Evolutionary conservation across 1,140 invertebrate genomes (phyloP), one percentile per base, ranked within the genome.

Genomic region (Aphelenchoides besseyi): DNA sequence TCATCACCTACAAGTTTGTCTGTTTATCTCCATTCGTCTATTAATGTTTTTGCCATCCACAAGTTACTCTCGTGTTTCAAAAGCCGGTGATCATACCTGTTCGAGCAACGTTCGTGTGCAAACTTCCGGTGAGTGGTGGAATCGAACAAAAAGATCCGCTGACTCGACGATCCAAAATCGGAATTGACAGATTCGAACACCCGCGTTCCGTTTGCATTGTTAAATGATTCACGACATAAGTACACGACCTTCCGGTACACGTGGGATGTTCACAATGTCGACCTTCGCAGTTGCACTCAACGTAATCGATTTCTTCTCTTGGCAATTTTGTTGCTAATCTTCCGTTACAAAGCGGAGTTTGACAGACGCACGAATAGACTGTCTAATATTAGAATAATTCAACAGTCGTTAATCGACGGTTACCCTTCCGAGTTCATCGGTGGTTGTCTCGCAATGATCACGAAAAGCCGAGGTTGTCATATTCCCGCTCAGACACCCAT

Each of bases 221-320:
- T 33, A 59, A 33, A 33, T 59, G 55, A 33, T 59, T 59, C 5
- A 59, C 32, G 5, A 18, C 18, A 23, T 59, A 59, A 5, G 55
- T 59, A 23, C 55, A 59, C 5, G 23, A 59, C 18, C 55, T 28
- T 33, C 55, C 55, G 5, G 12, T 5, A 59, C 55, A 59, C 5
- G 55, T 59, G 18, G 55, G 55, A 28, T 59, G 55, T 23, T 18
- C 5, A 33, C 55, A 59, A 59, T 5, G 5, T 8, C 55, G 55
- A 5, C 55, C 55, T 33, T 59, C 55, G 18, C 55, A 59, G 55
- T 59, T 59, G 18, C 55, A 59, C 55, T 59, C 55, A 8, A 59
- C 18, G 18, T 8, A 59, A 8, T 59, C 5, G 5, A 59, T 59
- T 5, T 5, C 5, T 23, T 59, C 55, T 5, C 5, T 18, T 33